Conservation (phyloP, 2,113 vertebrate genomes). For the Scolopax mira region DNA sequence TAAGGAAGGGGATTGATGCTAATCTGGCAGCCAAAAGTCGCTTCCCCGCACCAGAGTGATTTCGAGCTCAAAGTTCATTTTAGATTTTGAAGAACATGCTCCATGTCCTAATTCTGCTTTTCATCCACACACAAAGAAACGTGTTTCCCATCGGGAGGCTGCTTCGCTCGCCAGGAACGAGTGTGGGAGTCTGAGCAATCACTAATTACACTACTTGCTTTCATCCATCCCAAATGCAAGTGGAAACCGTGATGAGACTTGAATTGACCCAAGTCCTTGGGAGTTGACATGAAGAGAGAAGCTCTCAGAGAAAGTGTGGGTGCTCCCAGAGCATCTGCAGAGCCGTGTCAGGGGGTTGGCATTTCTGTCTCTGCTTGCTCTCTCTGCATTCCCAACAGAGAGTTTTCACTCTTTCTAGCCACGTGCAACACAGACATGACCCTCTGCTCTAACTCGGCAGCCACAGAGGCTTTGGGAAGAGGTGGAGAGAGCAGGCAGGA, state of each 20-base stretch:
- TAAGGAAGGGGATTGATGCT: background rate
- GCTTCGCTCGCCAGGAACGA: background rate
- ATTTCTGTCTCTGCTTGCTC: background rate
- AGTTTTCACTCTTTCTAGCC: background rate
- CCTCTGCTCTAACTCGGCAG: background rate
- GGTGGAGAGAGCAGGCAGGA: background rate
- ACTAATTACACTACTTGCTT: background rate
- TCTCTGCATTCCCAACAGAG: background rate
- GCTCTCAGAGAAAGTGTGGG: background rate
- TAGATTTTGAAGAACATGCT: slow-evolving; percentile 13
- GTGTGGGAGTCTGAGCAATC: background rate
- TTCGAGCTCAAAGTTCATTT: slow-evolving; percentile 20
- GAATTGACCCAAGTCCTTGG: background rate
- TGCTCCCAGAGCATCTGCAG: background rate
- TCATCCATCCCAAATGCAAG: background rate
- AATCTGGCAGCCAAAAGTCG: slow-evolving; percentile 26
- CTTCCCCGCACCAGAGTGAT: background rate
- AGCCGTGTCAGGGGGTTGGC: background rate
- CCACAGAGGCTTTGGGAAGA: background rate
- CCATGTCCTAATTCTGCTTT: slow-evolving; percentile 27
- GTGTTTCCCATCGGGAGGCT: background rate
- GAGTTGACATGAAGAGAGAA: background rate
- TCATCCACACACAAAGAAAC: background rate
- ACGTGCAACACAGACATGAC: background rate
- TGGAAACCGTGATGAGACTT: background rate